These are phyloP conservation scores for Cerastis rubricosa DNA, from an alignment of 2,888 invertebrate species.

Conservation along the genomic window DNA sequence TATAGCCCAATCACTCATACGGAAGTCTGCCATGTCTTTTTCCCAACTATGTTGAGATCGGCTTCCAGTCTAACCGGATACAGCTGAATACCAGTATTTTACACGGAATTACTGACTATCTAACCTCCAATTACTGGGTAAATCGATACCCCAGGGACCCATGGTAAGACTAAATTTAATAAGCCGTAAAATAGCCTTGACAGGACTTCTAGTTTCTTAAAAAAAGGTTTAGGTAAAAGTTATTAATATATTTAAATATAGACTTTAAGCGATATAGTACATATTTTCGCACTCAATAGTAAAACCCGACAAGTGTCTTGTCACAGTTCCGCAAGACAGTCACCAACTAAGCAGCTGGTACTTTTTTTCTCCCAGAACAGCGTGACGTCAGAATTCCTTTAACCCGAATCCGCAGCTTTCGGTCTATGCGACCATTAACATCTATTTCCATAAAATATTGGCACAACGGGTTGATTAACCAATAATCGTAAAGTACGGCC, in stretches of 20 bases:
- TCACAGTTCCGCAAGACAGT: background rate
- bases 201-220: background rate
- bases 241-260: background rate
- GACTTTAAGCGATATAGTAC: background rate
- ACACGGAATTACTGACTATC: background rate
- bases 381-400: slow-evolving; percentile 39
- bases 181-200: background rate
- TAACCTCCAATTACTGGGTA: background rate
- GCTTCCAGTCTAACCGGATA: background rate
- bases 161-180: background rate
- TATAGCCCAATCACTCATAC: background rate
- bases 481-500: slow-evolving; percentile 63
- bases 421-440: slow-evolving; percentile 51
- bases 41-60: background rate
- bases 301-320: background rate
- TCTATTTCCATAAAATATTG: slow-evolving; percentile 60
- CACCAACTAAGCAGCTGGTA: slow-evolving; percentile 31
- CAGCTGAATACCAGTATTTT: background rate
- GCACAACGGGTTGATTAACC: slow-evolving; percentile 64
- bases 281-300: background rate
- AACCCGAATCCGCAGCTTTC: slow-evolving; percentile 52
- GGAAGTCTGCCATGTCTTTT: background rate
- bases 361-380: slow-evolving; percentile 9
- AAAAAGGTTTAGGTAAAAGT: background rate
- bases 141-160: background rate